These are phyloP conservation scores for Mus musculus DNA, from an alignment of 2,113 vertebrate genomes.

Conservation along the genomic window GRCm39 chr12:12426001-12426500, in stretches of 20 bases:
- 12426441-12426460: background rate
- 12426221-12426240: slow-evolving; percentile 79
- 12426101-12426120: slow-evolving; percentile 60
- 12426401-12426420: background rate
- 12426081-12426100: background rate
- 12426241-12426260: slow-evolving; percentile 60
- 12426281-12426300: slow-evolving; percentile 76
- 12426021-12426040: background rate
- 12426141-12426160: slow-evolving; percentile 63
- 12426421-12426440: background rate
- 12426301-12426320: slow-evolving; percentile 85
- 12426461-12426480: background rate
- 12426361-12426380: slow-evolving; percentile 44
- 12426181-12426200: slow-evolving; percentile 69
- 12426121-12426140: slow-evolving; percentile 74
- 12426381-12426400: background rate
- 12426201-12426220: slow-evolving; percentile 73
- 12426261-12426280: no score
- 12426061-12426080: slow-evolving; percentile 26
- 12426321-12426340: slow-evolving; percentile 86
- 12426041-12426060: slow-evolving; percentile 13
- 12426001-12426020: background rate
- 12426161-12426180: slow-evolving; percentile 77
- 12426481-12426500: background rate
- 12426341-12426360: slow-evolving; percentile 83